Conservation (phyloP, 2,888 invertebrate species). For the Apoda limacodes region DNA sequence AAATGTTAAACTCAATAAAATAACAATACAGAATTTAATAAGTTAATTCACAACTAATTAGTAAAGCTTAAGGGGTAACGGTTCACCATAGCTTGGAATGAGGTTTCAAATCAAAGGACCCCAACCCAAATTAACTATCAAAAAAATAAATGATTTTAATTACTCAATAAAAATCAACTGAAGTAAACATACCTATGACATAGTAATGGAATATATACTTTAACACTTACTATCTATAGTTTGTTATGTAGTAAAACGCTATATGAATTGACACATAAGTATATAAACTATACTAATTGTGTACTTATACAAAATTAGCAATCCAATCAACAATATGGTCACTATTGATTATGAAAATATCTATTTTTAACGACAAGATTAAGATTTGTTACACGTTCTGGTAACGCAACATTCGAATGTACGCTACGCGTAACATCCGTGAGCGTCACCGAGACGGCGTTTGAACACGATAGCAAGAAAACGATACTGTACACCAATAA, state of each 20-base stretch:
- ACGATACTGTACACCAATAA: constrained; percentile 49
- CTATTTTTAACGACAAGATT: constrained; percentile 50
- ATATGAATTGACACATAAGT: constrained; percentile 72
- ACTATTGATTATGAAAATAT: constrained; percentile 66
- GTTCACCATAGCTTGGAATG: no score
- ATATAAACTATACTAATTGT: constrained; percentile 71
- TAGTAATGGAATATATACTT: no score
- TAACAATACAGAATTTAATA: no score
- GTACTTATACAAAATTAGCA: constrained; percentile 68
- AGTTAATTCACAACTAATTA: no score
- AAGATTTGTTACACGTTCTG: constrained; percentile 33
- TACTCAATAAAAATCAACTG: no score
- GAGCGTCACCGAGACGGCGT: constrained; percentile 21
- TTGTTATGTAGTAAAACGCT: constrained; percentile 69
- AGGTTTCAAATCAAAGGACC: no score
- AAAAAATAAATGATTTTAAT: no score
- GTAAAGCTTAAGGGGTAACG: no score
- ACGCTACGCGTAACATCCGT: constrained; percentile 13
- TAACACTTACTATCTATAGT: constrained; percentile 68
- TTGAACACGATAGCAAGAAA: constrained; percentile 52
- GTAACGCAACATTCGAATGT: constrained; percentile 18
- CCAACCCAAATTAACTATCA: no score
- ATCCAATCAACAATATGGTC: constrained; percentile 64
- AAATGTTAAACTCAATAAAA: no score
- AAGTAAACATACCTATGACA: no score